Percentiles rank a stretch among this genome's conserved stretches.
These are phyloP conservation scores for Zaprionus ghesquierei DNA, from an alignment of 1,140 invertebrate species.

Conservation along the genomic window DNA sequence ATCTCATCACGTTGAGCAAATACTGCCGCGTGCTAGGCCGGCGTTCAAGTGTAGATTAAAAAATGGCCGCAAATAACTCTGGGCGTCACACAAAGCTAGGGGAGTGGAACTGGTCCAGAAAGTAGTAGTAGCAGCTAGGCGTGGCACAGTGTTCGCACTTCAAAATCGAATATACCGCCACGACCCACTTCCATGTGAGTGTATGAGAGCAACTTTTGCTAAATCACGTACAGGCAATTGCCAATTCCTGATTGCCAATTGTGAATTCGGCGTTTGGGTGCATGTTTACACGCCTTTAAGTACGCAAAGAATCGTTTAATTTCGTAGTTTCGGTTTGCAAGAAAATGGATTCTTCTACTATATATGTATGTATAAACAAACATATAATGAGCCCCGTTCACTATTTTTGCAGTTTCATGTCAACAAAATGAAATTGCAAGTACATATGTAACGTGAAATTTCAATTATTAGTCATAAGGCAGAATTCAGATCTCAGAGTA, in stretches of 20 bases:
- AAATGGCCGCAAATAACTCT: constrained; percentile 75
- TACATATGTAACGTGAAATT: constrained; percentile 46
- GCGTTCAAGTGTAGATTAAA: constrained; percentile 78
- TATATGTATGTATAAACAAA: background rate
- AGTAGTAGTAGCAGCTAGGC: constrained; percentile 16
- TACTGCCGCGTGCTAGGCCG: constrained; percentile 62
- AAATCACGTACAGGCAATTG: constrained; percentile 34
- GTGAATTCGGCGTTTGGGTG: constrained; percentile 16
- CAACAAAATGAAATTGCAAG: constrained; percentile 59
- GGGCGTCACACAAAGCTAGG: constrained; percentile 22
- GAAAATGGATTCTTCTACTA: constrained; percentile 13
- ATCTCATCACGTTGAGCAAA: constrained; percentile 80
- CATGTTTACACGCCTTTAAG: constrained; percentile 19
- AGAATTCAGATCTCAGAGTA: background rate
- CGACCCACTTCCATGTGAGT: constrained; percentile 20
- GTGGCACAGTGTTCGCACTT: constrained; percentile 49
- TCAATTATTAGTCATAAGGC: constrained; percentile 64
- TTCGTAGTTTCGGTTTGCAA: background rate
- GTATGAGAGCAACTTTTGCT: constrained; percentile 20
- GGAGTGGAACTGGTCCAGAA: background rate
- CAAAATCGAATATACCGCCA: constrained; percentile 68
- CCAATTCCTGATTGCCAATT: constrained; percentile 56
- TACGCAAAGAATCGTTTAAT: constrained; percentile 20
- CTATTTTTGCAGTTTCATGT: constrained; percentile 63
- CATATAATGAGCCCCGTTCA: constrained; percentile 51